Base-by-base conservation (phyloP, 2,797 vertebrate genomes). In the Fistularia tabacaria region DNA sequence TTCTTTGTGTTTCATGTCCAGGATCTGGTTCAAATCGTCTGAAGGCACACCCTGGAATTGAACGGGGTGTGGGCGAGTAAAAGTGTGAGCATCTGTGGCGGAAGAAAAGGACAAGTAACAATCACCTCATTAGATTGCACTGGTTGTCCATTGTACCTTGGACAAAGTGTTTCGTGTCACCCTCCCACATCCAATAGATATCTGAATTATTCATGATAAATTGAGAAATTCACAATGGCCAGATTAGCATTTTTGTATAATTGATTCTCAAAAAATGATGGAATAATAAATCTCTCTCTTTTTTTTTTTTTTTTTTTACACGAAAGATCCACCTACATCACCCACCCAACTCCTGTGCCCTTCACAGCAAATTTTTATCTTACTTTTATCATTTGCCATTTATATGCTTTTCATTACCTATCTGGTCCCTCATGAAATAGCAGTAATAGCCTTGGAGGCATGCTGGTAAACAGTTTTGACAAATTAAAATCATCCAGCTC, bases 381-480 rank as follows among this genome's bases (percentile, higher is more conserved):
- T 37, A 9, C 13, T 38, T 6, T 82, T 7, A 7, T 42, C 81
- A 85, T 85, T 82, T 81, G 71, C 74, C 79, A 85, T 91, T 90
- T 91, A 87, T 90, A 84, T 89, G 86, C 84, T 89, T 89, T 90
- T 89, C 87, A 89, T 90, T 90, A 90, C 85, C 80, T 81, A 81
- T 86, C 82, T 83, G 74, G 81, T 88, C 88, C 82, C 85, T 86
- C 51, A 73, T 87, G 89, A 90, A 87, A 89, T 60, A 73, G 65
- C 79, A 70, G 87, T 91, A 91, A 91, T 91, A 89, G 89, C 87
- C 87, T 89, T 83, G 82, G 83, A 87, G 84, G 83, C 75, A 81
- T 76, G 77, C 83, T 87, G 78, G 87, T 90, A 91, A 92, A 91
- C 89, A 92, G 85, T 90, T 91, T 88, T 92, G 90, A 91, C 87